These are phyloP conservation scores for Thymelicus acteon DNA, from an alignment of 2,888 invertebrate species.

Conservation along the genomic window DNA sequence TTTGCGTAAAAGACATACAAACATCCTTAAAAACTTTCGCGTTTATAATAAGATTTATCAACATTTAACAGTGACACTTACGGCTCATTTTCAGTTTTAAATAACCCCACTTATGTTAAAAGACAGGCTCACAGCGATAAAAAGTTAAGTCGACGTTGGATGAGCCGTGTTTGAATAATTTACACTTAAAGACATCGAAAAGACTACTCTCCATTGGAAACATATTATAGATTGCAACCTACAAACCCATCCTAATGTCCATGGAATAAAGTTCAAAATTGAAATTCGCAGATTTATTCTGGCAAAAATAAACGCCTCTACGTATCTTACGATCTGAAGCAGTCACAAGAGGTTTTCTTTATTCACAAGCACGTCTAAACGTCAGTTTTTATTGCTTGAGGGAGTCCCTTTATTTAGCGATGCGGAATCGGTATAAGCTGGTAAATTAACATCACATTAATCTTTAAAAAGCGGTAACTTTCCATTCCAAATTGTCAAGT, in stretches of 20 bases:
- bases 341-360: slow-evolving; percentile 68
- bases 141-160: slow-evolving; percentile 69
- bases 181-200: slow-evolving; percentile 76
- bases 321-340: slow-evolving; percentile 62
- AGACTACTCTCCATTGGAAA: slow-evolving; percentile 55
- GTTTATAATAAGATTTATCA: neutral
- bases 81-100: slow-evolving; percentile 41
- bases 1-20: too few species aligned
- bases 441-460: slow-evolving; percentile 3
- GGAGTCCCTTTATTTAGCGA: slow-evolving; percentile 28
- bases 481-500: neutral
- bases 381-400: slow-evolving; percentile 63
- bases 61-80: slow-evolving; percentile 22
- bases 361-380: slow-evolving; percentile 66
- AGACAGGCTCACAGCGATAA: slow-evolving; percentile 68
- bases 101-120: slow-evolving; percentile 73
- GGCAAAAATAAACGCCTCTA: slow-evolving; percentile 48
- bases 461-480: neutral
- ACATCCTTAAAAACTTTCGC: too few species aligned
- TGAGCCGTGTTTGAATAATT: slow-evolving; percentile 79
- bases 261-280: slow-evolving; percentile 45
- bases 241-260: slow-evolving; percentile 44
- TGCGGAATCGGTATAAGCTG: slow-evolving; percentile 21
- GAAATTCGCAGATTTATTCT: slow-evolving; percentile 4
- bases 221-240: slow-evolving; percentile 36